Conservation (phyloP, 1,140 invertebrate genomes). For the Trichoplusia ni region DNA sequence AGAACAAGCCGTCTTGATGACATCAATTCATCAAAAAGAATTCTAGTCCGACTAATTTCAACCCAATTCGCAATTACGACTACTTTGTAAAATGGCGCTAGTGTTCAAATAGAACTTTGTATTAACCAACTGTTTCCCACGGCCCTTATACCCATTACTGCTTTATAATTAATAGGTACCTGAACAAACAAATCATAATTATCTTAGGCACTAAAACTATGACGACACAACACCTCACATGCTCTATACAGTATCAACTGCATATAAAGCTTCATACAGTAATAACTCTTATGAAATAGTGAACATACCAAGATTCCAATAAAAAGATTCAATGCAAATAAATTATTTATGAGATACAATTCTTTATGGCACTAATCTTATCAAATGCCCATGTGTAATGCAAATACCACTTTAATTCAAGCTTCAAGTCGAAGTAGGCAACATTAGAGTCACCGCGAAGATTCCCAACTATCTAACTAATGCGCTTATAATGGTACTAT, state of each 20-base stretch:
- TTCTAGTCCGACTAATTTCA: no score
- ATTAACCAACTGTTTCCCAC: conserved; percentile 9
- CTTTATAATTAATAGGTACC: conserved; percentile 14
- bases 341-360: neutral
- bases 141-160: conserved; percentile 12
- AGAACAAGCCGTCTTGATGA: no score
- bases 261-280: neutral
- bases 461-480: conserved; percentile 62
- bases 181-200: conserved; percentile 22
- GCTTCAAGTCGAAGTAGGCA: conserved; percentile 40
- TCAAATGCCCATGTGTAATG: conserved; percentile 41
- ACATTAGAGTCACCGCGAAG: conserved; percentile 46
- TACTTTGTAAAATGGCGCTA: neutral
- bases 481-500: conserved; percentile 67
- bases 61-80: conserved; percentile 21
- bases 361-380: conserved; percentile 38
- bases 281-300: no score
- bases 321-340: no score
- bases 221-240: neutral
- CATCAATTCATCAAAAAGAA: no score
- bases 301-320: no score
- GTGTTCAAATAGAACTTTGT: neutral
- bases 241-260: neutral
- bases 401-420: conserved; percentile 41
- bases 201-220: conserved; percentile 5